These are phyloP conservation scores for Oreochromis niloticus DNA, from an alignment of 2,113 vertebrate genomes.

Conservation along the genomic window DNA sequence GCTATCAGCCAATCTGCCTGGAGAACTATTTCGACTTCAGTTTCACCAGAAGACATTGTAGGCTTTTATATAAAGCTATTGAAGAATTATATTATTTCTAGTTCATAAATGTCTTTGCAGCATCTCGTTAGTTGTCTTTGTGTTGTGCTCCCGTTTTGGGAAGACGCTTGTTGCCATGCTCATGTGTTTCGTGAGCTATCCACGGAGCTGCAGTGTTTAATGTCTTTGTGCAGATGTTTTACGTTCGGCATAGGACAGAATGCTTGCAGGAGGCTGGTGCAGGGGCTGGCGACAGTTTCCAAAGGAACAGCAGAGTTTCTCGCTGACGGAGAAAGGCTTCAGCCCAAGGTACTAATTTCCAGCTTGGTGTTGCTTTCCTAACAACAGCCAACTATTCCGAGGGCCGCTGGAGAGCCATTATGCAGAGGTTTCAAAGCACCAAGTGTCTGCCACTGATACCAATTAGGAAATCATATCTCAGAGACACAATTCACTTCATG, in stretches of 20 bases:
- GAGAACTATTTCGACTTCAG: not conserved
- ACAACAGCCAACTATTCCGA: conserved; percentile 23
- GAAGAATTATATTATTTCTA: not conserved
- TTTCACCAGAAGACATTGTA: not conserved
- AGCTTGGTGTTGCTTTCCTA: conserved; percentile 29
- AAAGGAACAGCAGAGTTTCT: conserved; percentile 87
- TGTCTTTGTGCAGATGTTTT: conserved; percentile 79
- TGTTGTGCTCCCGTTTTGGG: not conserved
- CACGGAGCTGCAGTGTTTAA: not conserved
- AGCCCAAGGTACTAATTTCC: conserved; percentile 82
- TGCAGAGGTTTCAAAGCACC: conserved; percentile 4
- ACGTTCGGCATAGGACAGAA: conserved; percentile 87
- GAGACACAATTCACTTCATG: not conserved
- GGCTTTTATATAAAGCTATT: not conserved
- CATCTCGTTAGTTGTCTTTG: not conserved
- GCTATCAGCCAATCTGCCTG: not conserved
- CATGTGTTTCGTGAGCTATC: not conserved
- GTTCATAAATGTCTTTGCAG: not conserved
- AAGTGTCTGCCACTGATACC: not conserved
- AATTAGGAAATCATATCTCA: conserved; percentile 40
- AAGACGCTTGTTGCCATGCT: not conserved
- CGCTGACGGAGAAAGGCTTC: conserved; percentile 82
- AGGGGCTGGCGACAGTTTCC: conserved; percentile 81
- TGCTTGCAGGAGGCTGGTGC: conserved; percentile 82
- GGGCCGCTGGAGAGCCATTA: conserved; percentile 40